These are phyloP conservation scores for Halcyon chelicuti DNA, from an alignment of 2,797 vertebrate species.

Conservation along the genomic window DNA sequence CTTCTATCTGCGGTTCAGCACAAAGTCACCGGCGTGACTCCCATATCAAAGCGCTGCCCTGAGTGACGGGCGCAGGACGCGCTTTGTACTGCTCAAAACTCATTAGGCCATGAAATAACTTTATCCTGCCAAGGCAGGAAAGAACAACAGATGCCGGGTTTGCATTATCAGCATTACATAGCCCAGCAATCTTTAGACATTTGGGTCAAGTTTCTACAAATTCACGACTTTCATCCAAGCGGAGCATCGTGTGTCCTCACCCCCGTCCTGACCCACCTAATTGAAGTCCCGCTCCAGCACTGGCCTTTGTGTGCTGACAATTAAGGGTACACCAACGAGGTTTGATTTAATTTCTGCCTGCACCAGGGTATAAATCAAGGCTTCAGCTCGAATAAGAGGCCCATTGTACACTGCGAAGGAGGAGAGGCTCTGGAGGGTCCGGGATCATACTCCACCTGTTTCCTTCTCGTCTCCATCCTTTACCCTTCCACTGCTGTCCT, in stretches of 20 bases:
- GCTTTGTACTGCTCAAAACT: conserved; percentile 79
- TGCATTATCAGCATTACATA: conserved; percentile 77
- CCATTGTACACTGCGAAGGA: neutral
- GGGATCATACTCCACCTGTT: fast-evolving
- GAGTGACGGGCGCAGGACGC: conserved; percentile 80
- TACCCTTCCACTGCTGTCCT: neutral
- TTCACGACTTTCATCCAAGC: conserved; percentile 63
- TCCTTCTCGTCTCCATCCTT: neutral
- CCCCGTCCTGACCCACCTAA: conserved; percentile 62
- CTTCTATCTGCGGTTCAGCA: conserved; percentile 72
- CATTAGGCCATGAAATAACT: conserved; percentile 86
- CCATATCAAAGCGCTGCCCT: conserved; percentile 77
- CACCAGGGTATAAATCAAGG: conserved; percentile 38
- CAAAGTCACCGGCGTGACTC: conserved; percentile 75
- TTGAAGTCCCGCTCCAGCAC: conserved; percentile 60
- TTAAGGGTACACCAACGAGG: conserved; percentile 47
- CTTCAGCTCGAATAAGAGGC: conserved; percentile 23
- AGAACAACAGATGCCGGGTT: conserved; percentile 83
- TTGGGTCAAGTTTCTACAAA: conserved; percentile 83
- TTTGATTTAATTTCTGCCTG: conserved; percentile 68
- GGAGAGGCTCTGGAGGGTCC: neutral
- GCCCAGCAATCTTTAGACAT: conserved; percentile 74
- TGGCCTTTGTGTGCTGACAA: conserved; percentile 58
- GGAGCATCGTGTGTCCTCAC: conserved; percentile 67
- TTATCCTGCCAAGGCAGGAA: conserved; percentile 76